Evolutionary conservation across 2,888 invertebrate genomes (phyloP).

Genomic region (Drosophila crucigera): DNA sequence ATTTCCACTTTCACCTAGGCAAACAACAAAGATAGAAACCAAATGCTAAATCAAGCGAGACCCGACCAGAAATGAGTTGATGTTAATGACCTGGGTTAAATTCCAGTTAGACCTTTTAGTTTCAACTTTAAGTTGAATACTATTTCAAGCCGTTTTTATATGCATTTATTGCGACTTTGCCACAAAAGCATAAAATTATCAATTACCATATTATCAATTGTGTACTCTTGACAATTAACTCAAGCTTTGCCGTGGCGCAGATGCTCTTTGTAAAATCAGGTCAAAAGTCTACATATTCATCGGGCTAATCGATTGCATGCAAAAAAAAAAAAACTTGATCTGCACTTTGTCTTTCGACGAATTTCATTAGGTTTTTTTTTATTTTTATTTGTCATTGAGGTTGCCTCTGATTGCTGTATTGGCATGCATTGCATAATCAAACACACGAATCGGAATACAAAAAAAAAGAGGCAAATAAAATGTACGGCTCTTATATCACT

Average conservation of each 20-base stretch:
- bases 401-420: constrained; percentile 10
- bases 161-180: background rate
- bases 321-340: constrained; percentile 1
- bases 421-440: constrained; percentile 52
- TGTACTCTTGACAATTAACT: too few species aligned
- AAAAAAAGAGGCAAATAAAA: constrained; percentile 6
- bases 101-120: background rate
- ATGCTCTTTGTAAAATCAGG: background rate
- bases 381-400: constrained; percentile 18
- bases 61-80: constrained; percentile 23
- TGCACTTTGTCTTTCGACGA: constrained; percentile 44
- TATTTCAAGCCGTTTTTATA: background rate
- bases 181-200: background rate
- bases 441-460: background rate
- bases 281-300: constrained; percentile 10
- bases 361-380: constrained; percentile 40
- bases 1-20: constrained; percentile 70
- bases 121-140: background rate
- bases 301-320: background rate
- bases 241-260: background rate
- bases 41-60: constrained; percentile 15
- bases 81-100: constrained; percentile 37
- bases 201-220: background rate
- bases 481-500: constrained; percentile 59
- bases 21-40: constrained; percentile 26